phyloP scores from a whole-genome alignment of 2,113 vertebrate species.

The Meriones unguiculatus region DNA sequence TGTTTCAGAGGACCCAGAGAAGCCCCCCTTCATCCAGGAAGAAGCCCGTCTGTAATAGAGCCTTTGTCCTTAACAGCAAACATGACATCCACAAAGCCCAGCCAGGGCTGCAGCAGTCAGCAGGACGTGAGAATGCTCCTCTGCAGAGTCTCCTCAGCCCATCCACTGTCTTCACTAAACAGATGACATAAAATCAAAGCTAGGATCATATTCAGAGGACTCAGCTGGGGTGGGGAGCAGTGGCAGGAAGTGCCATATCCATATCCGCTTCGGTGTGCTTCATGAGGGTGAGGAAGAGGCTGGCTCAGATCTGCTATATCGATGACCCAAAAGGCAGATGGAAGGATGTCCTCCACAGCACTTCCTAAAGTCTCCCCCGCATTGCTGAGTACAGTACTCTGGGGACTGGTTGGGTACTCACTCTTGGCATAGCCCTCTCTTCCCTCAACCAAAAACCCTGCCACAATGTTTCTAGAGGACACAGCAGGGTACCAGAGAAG shows the following conservation, averaged over 20 bases:
- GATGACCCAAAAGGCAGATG: not conserved
- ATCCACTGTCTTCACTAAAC: not conserved
- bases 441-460: not conserved
- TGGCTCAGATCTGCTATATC: fast-evolving
- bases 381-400: not conserved
- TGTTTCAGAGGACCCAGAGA: not conserved
- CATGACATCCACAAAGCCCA: no score
- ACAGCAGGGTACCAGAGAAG: not conserved
- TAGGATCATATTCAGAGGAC: slow-evolving; percentile 30
- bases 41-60: not conserved
- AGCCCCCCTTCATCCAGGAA: not conserved
- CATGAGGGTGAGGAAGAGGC: not conserved
- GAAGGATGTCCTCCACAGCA: not conserved
- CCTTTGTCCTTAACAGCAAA: no score
- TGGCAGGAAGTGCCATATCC: fast-evolving
- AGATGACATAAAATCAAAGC: slow-evolving; percentile 14
- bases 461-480: fast-evolving
- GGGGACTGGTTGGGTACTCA: no score
- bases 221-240: not conserved
- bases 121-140: not conserved
- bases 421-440: no score
- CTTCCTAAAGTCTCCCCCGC: fast-evolving
- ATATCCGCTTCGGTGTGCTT: not conserved
- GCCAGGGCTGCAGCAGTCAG: fast-evolving
- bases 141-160: not conserved